Percentiles rank a stretch among this genome's conserved stretches.
Conservation (phyloP, 2,113 vertebrate genomes). For the Myiopsitta monachus region DNA sequence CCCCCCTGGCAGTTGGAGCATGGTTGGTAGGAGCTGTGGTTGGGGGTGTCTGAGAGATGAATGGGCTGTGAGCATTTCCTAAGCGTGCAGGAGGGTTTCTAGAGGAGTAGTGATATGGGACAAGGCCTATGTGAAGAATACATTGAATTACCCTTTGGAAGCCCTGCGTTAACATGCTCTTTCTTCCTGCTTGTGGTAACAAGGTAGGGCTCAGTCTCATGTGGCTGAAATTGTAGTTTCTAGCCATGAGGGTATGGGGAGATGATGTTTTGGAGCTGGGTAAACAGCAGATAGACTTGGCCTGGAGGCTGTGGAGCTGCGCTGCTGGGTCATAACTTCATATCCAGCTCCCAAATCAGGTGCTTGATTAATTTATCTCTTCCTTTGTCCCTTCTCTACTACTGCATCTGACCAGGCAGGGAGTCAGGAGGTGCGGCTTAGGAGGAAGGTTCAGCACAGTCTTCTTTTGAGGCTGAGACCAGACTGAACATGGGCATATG, state of each 20-base stretch:
- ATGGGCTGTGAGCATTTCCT: not conserved
- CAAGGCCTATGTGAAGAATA: not conserved
- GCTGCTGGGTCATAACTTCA: not conserved
- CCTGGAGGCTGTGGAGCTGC: not conserved
- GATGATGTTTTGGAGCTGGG: rapidly evolving
- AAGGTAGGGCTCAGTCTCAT: not conserved
- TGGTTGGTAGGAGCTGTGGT: not conserved
- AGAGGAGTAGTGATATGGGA: rapidly evolving
- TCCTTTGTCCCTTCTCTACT: not conserved
- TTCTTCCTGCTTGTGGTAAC: not conserved
- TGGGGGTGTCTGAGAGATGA: not conserved
- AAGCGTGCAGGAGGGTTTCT: not conserved
- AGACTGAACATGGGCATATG: rapidly evolving
- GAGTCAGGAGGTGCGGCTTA: not conserved
- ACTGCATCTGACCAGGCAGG: rapidly evolving
- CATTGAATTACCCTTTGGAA: rapidly evolving
- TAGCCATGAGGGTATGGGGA: not conserved
- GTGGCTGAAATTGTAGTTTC: not conserved
- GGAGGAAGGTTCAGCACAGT: not conserved
- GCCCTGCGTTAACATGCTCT: not conserved
- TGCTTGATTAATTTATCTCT: not conserved
- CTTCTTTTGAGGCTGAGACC: not conserved
- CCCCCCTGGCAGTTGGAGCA: rapidly evolving
- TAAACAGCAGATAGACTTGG: not conserved
- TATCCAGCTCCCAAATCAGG: not conserved